These are phyloP conservation scores for Trachurus trachurus DNA, from an alignment of 2,797 vertebrate species.

Conservation along the genomic window DNA sequence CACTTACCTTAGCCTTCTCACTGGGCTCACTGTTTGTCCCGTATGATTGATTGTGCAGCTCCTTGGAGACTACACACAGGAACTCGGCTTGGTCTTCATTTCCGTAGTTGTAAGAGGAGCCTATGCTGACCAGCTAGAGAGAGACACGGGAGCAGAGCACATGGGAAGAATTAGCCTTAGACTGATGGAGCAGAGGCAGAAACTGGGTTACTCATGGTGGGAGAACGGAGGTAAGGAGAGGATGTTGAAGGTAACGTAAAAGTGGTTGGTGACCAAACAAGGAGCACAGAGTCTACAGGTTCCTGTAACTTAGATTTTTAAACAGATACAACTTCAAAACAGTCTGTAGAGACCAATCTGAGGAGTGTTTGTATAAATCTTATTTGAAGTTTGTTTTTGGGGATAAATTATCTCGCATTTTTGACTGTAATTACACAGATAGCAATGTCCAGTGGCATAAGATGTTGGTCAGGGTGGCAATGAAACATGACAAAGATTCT, in stretches of 20 bases:
- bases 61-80: slow-evolving; percentile 98
- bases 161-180: slow-evolving; percentile 34
- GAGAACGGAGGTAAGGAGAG: slow-evolving; percentile 20
- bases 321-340: background rate
- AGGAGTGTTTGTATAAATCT: background rate
- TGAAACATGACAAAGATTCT: slow-evolving; percentile 1
- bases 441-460: background rate
- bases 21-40: slow-evolving; percentile 96
- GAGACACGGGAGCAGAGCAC: slow-evolving; percentile 62
- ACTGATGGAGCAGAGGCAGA: slow-evolving; percentile 5
- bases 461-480: background rate
- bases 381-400: background rate
- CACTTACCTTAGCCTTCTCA: slow-evolving; percentile 97
- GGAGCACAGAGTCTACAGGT: slow-evolving; percentile 26
- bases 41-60: slow-evolving; percentile 96
- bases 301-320: slow-evolving; percentile 24
- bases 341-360: background rate
- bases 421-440: background rate
- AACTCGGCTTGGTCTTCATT: slow-evolving; percentile 99
- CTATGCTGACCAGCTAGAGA: slow-evolving; percentile 95
- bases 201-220: slow-evolving; percentile 15
- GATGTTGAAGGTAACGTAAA: slow-evolving; percentile 16
- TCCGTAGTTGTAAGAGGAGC: slow-evolving; percentile 99
- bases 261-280: slow-evolving; percentile 23
- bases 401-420: background rate